phyloP scores from a whole-genome alignment of 2,113 vertebrate genomes.

The Leucopternis melanops region DNA sequence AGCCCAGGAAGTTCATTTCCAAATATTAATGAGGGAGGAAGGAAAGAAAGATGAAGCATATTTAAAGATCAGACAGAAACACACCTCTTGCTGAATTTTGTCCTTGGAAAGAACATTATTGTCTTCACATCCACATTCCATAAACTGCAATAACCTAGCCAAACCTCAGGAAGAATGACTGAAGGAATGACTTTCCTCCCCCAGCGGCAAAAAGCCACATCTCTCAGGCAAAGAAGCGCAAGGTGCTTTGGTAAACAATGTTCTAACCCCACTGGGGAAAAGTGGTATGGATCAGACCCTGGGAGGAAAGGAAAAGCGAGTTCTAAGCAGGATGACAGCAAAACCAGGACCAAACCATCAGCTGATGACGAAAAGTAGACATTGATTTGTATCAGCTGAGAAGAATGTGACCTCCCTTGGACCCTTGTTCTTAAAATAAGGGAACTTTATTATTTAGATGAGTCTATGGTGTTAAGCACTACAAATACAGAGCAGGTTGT shows the following conservation, averaged over 20 bases:
- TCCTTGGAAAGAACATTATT: neutral
- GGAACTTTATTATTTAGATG: neutral
- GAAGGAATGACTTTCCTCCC: neutral
- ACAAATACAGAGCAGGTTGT: neutral
- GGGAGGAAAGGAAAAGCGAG: neutral
- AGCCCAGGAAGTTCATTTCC: neutral
- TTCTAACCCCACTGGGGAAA: neutral
- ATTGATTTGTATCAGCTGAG: neutral
- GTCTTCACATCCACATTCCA: neutral
- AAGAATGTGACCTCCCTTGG: neutral
- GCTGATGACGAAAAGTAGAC: neutral
- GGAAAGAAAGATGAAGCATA: neutral
- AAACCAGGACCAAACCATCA: neutral
- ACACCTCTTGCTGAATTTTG: neutral
- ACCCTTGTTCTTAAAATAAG: neutral
- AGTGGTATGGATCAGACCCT: neutral
- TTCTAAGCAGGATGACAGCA: neutral
- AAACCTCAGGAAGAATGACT: neutral
- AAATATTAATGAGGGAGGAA: neutral
- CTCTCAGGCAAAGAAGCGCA: neutral
- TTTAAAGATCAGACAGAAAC: neutral
- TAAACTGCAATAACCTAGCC: neutral
- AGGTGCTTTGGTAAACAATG: neutral
- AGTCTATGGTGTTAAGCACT: neutral
- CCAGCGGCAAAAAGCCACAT: neutral